Base-by-base conservation (phyloP, 2,888 invertebrate species). In the Volucella inanis region DNA sequence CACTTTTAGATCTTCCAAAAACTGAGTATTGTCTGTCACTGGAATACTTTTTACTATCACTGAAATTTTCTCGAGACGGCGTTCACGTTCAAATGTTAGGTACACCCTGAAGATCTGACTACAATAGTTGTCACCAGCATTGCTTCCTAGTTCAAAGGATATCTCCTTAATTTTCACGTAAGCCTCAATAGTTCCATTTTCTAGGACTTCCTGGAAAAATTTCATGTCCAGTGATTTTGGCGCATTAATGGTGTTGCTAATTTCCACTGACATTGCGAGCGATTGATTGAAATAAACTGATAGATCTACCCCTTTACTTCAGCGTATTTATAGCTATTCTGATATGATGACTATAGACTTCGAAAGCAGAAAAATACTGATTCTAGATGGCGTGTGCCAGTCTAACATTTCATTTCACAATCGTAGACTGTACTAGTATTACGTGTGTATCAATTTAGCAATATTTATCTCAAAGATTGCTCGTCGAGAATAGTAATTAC, bases 1-100 rank as follows among this genome's bases (percentile, higher is more conserved):
- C 15, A 91, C 89, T 18, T 90, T 89, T 11, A 90, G n/a, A n/a
- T 90, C 92, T 87, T 87, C 92, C 78, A 90, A 88, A 45, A 88
- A 87, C 14, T 85, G 74, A 3, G 61, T 86, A 1, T 52, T 49
- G 31, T 86, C 80, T 4, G 76, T 67, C 1, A 80, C 22, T 0
- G 88, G 85, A 15, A 88, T 88, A 62, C 88, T 87, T 78, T 89
- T 89, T 1, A 89, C 87, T 54, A 89, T 89, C 14, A 89, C 54
- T 3, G 79, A 76, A 11, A 87, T n/a, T 38, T 49, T 72, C 38
- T 86, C 78, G 9, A 43, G 0, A 9, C 18, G 31, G 18, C n/a
- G 55, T 4, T 22, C 62, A 15, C 78, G 54, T 14, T 75, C 55
- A 22, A 64, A 81, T 8, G 71, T 74, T 15, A 88, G 12, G 71